Percentiles rank a stretch among this genome's conserved stretches.
phyloP scores from a whole-genome alignment of 1,140 invertebrate genomes.

The Frieseomelitta varia region DNA sequence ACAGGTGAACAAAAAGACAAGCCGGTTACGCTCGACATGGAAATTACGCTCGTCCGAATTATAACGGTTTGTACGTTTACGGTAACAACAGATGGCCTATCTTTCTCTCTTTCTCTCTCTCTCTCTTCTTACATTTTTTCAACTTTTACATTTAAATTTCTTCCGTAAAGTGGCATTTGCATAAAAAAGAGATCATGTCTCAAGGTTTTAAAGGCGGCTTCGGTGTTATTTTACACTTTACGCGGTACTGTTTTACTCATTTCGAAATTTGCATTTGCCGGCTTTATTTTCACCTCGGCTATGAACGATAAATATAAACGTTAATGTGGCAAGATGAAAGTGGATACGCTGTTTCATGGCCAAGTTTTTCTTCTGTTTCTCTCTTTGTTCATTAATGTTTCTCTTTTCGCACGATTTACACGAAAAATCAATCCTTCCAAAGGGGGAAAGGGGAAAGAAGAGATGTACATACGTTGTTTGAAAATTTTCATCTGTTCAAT shows the following conservation, averaged over 20 bases:
- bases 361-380: not conserved
- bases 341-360: not conserved
- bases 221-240: slow-evolving; percentile 21
- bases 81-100: not conserved
- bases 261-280: slow-evolving; percentile 16
- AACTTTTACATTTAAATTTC: slow-evolving; percentile 17
- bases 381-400: not conserved
- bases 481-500: not conserved
- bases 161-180: slow-evolving; percentile 1
- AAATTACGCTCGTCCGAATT: not conserved
- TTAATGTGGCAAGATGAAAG: not conserved
- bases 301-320: slow-evolving; percentile 6
- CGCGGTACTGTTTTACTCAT: not conserved
- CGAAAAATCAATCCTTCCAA: not conserved
- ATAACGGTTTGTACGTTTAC: not conserved
- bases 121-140: not conserved
- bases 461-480: not conserved
- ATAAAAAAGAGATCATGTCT: slow-evolving; percentile 2
- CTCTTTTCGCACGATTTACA: not conserved
- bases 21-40: not conserved
- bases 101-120: too few species aligned
- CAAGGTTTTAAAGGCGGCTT: not conserved
- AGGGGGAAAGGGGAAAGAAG: too few species aligned
- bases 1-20: not conserved
- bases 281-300: not conserved